Base-by-base conservation (phyloP, 2,113 vertebrate species). In the Butastur rufipennis region DNA sequence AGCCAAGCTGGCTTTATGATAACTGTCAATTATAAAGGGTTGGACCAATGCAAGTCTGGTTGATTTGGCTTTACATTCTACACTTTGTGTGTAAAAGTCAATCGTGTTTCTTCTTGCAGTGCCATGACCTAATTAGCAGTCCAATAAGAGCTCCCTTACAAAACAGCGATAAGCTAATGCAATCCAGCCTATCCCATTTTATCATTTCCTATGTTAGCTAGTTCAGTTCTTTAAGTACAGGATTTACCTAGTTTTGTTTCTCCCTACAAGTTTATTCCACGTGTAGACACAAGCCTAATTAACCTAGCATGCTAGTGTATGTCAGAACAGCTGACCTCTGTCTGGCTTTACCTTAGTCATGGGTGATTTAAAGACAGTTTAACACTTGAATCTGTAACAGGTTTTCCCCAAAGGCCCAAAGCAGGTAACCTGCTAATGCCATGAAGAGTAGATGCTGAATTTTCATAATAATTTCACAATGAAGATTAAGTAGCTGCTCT, bases 361-460 rank as follows among this genome's bases (percentile, higher is more conserved):
- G 70, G 58, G 47, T 82, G 81, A 85, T 85, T 91, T 95, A 94
- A 82, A 87, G 86, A 66, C 22, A 47, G 58, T 82, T 91, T 94
- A 96, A 95, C 89, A 84, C 91, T 93, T 95, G 92, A 97, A 95
- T 95, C 86, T 85, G 77, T 56, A 90, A 72, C 1, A 45, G 17
- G 2, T 82, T 91, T 89, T 89, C 81, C 65, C 81, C 21, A 91
- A 87, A 93, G 89, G 70, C 86, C 42, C 0, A 6, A 50, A 77
- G 73, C n/a, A 73, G 81, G 71, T 91, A 97, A 80, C 66, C 66
- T 86, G 34, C 36, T 65, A 87, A 89, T 36, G 38, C 17, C 19
- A 53, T 20, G 59, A 88, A 58, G 61, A 79, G 48, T 59, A 79
- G 77, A 52, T 43, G 88, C 63, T 95, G 86, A 50, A 86, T 94